phyloP scores from a whole-genome alignment of 2,113 vertebrate species.

The Cheilinus undulatus region DNA sequence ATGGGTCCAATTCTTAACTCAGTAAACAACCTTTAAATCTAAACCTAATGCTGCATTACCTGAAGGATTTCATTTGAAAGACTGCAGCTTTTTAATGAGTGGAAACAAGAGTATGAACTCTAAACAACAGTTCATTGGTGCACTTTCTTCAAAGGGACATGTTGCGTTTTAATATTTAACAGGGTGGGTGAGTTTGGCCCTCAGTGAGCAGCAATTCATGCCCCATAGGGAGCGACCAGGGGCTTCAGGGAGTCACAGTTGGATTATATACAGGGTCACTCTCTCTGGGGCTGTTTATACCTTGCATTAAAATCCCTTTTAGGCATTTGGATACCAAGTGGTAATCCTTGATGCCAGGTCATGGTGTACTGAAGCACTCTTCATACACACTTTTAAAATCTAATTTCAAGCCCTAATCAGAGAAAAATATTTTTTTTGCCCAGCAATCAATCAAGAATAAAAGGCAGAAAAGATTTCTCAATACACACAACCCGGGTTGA shows the following conservation, averaged over 20 bases:
- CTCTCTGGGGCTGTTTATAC: too few species aligned
- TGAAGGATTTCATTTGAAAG: background rate
- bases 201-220: slow-evolving; percentile 7
- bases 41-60: slow-evolving; percentile 1
- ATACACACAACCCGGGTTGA: too few species aligned
- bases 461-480: too few species aligned
- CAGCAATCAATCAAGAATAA: too few species aligned
- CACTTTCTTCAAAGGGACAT: slow-evolving; percentile 24
- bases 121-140: slow-evolving; percentile 20
- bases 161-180: slow-evolving; percentile 40
- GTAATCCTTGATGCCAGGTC: too few species aligned
- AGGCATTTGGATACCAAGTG: too few species aligned
- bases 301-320: too few species aligned
- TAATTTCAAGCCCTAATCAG: too few species aligned
- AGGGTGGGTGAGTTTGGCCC: background rate
- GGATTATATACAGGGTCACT: slow-evolving; percentile 20
- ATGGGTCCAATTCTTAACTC: background rate
- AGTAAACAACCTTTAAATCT: slow-evolving; percentile 21
- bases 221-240: slow-evolving; percentile 12
- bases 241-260: slow-evolving; percentile 14
- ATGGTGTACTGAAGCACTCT: too few species aligned
- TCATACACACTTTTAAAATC: too few species aligned
- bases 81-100: background rate
- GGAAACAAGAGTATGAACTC: background rate
- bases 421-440: too few species aligned